A percentile compares a stretch with the other conserved stretches of the same genome.
These are phyloP conservation scores for Carassius auratus DNA, from an alignment of 2,113 vertebrate species.

Conservation along the genomic window DNA sequence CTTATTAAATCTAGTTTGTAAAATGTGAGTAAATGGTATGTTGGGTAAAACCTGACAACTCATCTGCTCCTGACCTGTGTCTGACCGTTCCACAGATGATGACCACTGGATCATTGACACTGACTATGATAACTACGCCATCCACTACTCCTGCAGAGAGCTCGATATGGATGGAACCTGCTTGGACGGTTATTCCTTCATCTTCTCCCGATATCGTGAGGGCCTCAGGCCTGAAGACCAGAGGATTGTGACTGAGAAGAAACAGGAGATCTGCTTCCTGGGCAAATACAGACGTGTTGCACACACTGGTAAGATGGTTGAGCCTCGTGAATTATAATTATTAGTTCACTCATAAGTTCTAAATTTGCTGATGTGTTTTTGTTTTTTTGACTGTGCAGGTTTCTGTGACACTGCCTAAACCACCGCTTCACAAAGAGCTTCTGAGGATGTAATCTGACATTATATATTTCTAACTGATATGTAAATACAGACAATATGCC, in stretches of 20 bases:
- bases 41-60: background rate
- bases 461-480: constrained; percentile 9
- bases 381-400: constrained; percentile 59
- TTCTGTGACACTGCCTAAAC: constrained; percentile 59
- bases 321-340: background rate
- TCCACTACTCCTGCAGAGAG: constrained; percentile 91
- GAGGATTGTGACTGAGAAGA: constrained; percentile 80
- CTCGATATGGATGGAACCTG: constrained; percentile 86
- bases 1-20: no score
- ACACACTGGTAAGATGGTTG: constrained; percentile 81
- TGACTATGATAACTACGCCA: constrained; percentile 91
- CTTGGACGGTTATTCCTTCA: constrained; percentile 90
- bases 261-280: constrained; percentile 86
- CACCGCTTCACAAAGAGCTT: background rate
- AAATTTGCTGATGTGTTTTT: constrained; percentile 10
- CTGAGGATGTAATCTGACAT: constrained; percentile 8
- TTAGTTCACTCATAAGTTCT: background rate
- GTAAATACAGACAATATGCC: constrained; percentile 37
- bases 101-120: constrained; percentile 97
- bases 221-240: constrained; percentile 83
- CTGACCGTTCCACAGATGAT: constrained; percentile 77
- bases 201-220: constrained; percentile 84
- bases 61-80: background rate
- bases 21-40: background rate
- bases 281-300: constrained; percentile 87